Conservation (phyloP, 1,140 invertebrate species). For the Contarinia nasturtii region DNA sequence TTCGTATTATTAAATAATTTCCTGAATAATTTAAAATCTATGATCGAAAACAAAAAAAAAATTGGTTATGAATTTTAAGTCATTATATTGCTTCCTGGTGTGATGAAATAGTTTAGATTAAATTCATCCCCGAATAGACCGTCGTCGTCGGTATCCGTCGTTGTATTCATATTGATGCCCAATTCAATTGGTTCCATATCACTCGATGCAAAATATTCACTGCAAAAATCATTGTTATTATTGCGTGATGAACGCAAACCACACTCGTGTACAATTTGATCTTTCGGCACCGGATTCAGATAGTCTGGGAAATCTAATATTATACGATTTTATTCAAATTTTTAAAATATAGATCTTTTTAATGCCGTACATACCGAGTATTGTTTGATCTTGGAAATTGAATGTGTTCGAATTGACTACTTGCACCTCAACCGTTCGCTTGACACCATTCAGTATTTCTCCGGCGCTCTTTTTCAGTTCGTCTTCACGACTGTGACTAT, state of each 20-base stretch:
- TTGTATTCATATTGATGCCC: conserved; percentile 12
- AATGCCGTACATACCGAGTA: conserved; percentile 8
- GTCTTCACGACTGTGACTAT: conserved; percentile 11
- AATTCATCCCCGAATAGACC: conserved; percentile 23
- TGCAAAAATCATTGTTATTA: neutral
- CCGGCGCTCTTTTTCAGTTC: conserved; percentile 24
- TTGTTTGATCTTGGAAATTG: conserved; percentile 16
- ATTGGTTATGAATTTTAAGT: too few relatives aligned
- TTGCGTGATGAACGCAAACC: conserved; percentile 11
- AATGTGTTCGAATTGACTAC: conserved; percentile 20
- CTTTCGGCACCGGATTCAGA: conserved; percentile 26
- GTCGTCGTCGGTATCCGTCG: conserved; percentile 12
- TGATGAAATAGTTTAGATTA: conserved; percentile 24
- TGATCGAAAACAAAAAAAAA: too few relatives aligned
- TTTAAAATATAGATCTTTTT: too few relatives aligned
- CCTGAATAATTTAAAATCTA: too few relatives aligned
- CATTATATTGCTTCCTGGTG: conserved; percentile 20
- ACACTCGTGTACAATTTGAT: conserved; percentile 23
- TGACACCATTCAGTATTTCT: conserved; percentile 26
- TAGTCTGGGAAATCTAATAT: conserved; percentile 18
- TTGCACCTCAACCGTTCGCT: conserved; percentile 26
- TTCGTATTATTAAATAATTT: too few relatives aligned
- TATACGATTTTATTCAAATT: too few relatives aligned
- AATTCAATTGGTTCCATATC: conserved; percentile 24
- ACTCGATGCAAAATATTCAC: conserved; percentile 15